phyloP scores from a whole-genome alignment of 2,113 vertebrate species.

The Tragelaphus imberbis region DNA sequence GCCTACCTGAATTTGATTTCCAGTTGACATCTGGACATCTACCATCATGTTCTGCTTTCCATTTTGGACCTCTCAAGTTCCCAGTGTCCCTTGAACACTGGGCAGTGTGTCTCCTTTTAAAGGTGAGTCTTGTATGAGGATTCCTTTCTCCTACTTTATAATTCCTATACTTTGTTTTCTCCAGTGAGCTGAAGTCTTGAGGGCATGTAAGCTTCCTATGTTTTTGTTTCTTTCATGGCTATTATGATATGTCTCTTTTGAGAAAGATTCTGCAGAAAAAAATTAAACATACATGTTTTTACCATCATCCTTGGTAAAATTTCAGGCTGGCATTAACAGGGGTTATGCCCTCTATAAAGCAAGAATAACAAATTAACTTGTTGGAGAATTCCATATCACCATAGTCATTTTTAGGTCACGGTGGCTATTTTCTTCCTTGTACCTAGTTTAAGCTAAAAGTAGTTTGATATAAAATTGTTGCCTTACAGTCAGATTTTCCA shows the following conservation, averaged over 20 bases:
- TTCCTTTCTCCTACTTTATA: neutral
- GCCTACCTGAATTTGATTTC: neutral
- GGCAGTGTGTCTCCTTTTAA: neutral
- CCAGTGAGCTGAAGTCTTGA: neutral
- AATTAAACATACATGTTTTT: neutral
- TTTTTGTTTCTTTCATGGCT: neutral
- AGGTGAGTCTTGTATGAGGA: neutral
- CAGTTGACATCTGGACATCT: neutral
- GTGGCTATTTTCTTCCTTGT: conserved; percentile 49
- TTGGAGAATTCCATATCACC: neutral
- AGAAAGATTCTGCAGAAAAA: neutral
- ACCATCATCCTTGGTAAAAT: neutral
- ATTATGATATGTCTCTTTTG: neutral
- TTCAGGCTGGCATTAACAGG: neutral
- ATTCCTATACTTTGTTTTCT: neutral
- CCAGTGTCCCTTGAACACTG: neutral
- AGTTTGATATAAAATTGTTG: conserved; percentile 51
- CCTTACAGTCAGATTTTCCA: conserved; percentile 54
- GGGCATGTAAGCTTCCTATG: neutral
- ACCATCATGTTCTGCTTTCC: neutral
- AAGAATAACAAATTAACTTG: neutral
- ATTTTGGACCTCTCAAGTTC: neutral
- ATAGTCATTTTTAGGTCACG: conserved; percentile 37
- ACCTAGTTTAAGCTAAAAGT: conserved; percentile 56
- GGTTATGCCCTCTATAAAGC: neutral